Conservation (phyloP, 2,113 vertebrate species). For the Pseudorhombus dupliciocellatus region DNA sequence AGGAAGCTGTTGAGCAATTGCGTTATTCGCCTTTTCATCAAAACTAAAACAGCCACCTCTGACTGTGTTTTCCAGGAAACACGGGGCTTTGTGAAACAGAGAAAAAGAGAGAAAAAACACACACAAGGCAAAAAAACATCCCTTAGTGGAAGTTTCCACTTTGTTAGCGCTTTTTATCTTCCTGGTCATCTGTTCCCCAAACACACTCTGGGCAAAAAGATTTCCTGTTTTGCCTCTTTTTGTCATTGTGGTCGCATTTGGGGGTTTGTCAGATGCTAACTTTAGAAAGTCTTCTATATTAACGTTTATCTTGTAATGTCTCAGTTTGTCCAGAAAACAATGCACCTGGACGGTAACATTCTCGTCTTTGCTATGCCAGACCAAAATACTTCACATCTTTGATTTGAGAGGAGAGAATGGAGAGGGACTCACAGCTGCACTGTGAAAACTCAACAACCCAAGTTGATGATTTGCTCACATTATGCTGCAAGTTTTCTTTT, state of each 20-base stretch:
- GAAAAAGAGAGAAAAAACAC: constrained; percentile 61
- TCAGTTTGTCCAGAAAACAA: constrained; percentile 9
- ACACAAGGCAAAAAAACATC: constrained; percentile 86
- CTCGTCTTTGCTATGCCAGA: not conserved
- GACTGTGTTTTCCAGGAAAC: constrained; percentile 89
- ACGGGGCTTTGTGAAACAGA: constrained; percentile 73
- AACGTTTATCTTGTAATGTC: constrained; percentile 23
- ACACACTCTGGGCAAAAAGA: constrained; percentile 89
- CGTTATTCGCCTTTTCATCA: constrained; percentile 26
- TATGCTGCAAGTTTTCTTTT: not conserved
- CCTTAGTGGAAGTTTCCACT: constrained; percentile 96
- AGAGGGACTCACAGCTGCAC: not conserved
- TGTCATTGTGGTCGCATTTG: constrained; percentile 88
- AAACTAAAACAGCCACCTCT: constrained; percentile 43
- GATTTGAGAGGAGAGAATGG: not conserved
- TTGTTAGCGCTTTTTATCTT: constrained; percentile 90
- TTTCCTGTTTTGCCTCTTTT: constrained; percentile 98
- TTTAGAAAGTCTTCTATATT: constrained; percentile 81
- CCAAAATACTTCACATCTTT: not conserved
- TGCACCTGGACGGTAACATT: not conserved
- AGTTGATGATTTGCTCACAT: constrained; percentile 26
- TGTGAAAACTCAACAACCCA: constrained; percentile 5
- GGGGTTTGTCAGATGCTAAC: constrained; percentile 84
- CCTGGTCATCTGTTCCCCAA: constrained; percentile 95
- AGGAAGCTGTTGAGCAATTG: constrained; percentile 29